Evolutionary conservation across 2,113 vertebrate genomes (phyloP).

Genomic region (Percina caprodes): DNA sequence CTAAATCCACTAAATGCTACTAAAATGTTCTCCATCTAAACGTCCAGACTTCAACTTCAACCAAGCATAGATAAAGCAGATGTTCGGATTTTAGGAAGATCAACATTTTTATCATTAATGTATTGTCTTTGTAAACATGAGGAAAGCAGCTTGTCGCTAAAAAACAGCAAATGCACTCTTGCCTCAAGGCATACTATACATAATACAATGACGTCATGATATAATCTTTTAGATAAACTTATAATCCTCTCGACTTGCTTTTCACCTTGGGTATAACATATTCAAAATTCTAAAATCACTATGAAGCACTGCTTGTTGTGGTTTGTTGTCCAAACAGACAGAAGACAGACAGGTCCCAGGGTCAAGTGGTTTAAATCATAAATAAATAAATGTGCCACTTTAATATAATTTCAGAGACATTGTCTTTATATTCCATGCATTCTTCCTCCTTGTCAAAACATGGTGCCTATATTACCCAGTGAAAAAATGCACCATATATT

Average conservation of each 20-base stretch:
- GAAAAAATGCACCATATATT: neutral
- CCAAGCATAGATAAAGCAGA: neutral
- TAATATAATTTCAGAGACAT: too few relatives aligned
- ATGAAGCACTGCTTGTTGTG: constrained; percentile 4
- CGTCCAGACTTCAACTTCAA: neutral
- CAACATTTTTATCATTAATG: neutral
- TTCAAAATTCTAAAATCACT: constrained; percentile 6
- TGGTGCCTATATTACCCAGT: neutral
- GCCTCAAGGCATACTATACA: neutral
- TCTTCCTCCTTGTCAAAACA: neutral
- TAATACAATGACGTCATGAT: neutral
- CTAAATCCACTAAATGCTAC: neutral
- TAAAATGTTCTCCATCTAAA: neutral
- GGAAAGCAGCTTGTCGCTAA: neutral
- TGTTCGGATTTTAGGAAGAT: neutral
- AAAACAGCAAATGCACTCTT: neutral
- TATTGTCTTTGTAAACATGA: neutral
- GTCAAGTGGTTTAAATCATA: neutral
- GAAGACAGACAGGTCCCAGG: neutral
- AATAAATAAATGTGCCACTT: too few relatives aligned
- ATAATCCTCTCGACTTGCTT: neutral
- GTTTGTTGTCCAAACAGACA: neutral
- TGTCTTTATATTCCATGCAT: too few relatives aligned
- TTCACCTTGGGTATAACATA: neutral
- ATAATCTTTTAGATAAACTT: constrained; percentile 14